Conservation (phyloP, 2,888 invertebrate genomes). For the Ypsolopha scabrella region DNA sequence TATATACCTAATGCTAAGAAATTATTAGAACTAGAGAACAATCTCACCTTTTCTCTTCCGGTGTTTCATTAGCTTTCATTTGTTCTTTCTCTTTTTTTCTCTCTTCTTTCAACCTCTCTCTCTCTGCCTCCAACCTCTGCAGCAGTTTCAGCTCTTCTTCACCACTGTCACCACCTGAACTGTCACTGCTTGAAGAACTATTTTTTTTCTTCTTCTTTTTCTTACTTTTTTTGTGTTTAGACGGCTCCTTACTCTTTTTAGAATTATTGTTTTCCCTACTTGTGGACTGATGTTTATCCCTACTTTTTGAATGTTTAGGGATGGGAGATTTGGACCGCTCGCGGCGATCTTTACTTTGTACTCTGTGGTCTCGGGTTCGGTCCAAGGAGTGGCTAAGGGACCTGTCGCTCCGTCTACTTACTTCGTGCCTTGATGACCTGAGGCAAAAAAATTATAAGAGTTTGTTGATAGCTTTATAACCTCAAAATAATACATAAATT, state of each 20-base stretch:
- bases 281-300: constrained; percentile 8
- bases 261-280: constrained; percentile 18
- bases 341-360: neutral
- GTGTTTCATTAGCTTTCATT: constrained; percentile 91
- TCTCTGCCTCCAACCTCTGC: constrained; percentile 79
- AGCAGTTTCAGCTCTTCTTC: constrained; percentile 75
- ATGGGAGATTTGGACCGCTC: neutral
- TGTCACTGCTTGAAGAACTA: constrained; percentile 16
- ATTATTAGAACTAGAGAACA: too few relatives aligned
- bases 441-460: neutral
- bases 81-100: constrained; percentile 78
- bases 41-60: constrained; percentile 86
- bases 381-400: constrained; percentile 28
- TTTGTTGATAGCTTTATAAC: too few relatives aligned
- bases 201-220: constrained; percentile 39
- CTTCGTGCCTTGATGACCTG: constrained; percentile 44
- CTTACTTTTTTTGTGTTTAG: constrained; percentile 32
- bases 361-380: neutral
- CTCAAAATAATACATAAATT: too few relatives aligned
- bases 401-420: constrained; percentile 22
- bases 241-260: neutral
- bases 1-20: too few relatives aligned
- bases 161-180: constrained; percentile 36
- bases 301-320: constrained; percentile 4
- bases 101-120: constrained; percentile 74